These are phyloP conservation scores for Amphipoea oculea DNA, from an alignment of 2,888 invertebrate genomes.

Conservation along the genomic window DNA sequence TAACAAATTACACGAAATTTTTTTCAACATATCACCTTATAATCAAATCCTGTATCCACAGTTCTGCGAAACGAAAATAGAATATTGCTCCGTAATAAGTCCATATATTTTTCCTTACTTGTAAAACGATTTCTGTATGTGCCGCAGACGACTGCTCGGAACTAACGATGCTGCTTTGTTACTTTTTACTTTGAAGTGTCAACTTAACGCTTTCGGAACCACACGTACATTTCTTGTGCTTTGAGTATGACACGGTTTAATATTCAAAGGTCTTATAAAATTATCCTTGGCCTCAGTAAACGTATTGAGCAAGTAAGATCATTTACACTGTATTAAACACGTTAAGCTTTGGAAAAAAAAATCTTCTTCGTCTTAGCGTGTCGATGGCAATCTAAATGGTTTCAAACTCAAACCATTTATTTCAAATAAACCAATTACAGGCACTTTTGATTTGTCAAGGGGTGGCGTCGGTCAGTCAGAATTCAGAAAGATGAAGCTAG, in stretches of 20 bases:
- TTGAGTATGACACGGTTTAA: neutral
- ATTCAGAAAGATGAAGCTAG: too few species aligned
- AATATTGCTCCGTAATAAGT: neutral
- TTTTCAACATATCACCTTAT: too few species aligned
- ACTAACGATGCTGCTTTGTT: conserved; percentile 9
- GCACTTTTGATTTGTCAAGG: too few species aligned
- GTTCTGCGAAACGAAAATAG: neutral
- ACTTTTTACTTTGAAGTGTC: conserved; percentile 15
- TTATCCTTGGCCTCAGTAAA: neutral
- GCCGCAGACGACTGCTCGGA: neutral
- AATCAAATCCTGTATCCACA: neutral
- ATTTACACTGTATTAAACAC: neutral
- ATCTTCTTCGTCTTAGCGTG: too few species aligned
- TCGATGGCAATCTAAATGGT: neutral
- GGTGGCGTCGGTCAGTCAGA: too few species aligned
- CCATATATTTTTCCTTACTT: conserved; percentile 4
- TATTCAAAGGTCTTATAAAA: neutral
- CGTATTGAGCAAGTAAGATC: neutral
- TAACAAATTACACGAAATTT: too few species aligned
- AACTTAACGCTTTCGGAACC: neutral
- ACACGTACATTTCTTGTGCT: neutral
- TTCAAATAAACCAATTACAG: too few species aligned
- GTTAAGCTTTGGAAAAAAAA: neutral
- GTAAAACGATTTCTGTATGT: neutral
- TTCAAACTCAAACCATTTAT: neutral